Evolutionary conservation across 2,888 invertebrate genomes (phyloP).

Genomic region (Willowsia nigromaculata): DNA sequence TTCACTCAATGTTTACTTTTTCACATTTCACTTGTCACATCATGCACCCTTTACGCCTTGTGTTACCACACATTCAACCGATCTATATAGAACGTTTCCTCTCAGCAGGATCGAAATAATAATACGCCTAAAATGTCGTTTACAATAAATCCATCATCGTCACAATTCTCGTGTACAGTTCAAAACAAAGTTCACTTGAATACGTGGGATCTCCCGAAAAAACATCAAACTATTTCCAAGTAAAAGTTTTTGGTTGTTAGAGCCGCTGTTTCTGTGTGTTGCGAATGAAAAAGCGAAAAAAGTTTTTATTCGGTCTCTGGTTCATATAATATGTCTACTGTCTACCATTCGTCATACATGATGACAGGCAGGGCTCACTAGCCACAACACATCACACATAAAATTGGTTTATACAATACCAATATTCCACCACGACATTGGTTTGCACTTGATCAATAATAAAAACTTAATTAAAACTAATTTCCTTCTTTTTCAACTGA

Average conservation of each 20-base stretch:
- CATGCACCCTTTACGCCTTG: constrained; percentile 1
- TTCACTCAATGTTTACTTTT: constrained; percentile 51
- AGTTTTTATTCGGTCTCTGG: not conserved
- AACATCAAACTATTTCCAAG: constrained; percentile 1
- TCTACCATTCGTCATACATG: not conserved
- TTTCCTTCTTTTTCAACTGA: constrained; percentile 6
- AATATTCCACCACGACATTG: constrained; percentile 10
- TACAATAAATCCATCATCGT: constrained; percentile 67
- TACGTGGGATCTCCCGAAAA: not conserved
- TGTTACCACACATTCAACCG: not conserved
- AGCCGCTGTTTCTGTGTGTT: not conserved
- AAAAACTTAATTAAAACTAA: constrained; percentile 64
- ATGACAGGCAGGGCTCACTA: not conserved
- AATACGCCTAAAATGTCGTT: constrained; percentile 37
- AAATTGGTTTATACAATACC: constrained; percentile 5
- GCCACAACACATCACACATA: not conserved
- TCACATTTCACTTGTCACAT: constrained; percentile 67
- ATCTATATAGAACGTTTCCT: not conserved
- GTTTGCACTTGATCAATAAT: constrained; percentile 59
- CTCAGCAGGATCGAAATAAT: not conserved
- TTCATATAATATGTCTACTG: not conserved
- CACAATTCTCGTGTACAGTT: not conserved
- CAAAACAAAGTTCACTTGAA: not conserved
- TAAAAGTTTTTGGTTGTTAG: not conserved
- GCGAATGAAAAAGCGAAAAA: not conserved